Base-by-base conservation (phyloP, 1,140 invertebrate species). In the Macrotrachela quadricornifera region DNA sequence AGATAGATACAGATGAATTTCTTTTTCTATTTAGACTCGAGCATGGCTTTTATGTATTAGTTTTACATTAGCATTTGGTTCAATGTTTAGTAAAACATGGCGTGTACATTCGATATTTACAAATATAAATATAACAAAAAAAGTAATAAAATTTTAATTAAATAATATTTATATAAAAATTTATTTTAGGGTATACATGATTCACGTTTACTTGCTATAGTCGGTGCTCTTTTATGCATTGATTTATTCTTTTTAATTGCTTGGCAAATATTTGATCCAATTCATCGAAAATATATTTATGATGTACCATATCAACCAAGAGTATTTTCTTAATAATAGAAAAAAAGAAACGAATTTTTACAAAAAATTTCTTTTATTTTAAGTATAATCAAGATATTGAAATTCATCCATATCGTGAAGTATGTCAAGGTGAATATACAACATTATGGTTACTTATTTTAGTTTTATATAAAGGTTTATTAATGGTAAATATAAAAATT, bases 61-160 rank as follows among this genome's bases (percentile, higher is more conserved):
- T 1, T 99, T 99, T 71, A 94, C 90, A 0, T 72, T 97, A 11
- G 87, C 92, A 4, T 99, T 97, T 61, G 92, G 92, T 2, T 87
- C 90, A 38, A 96, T 97, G 92, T 99, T 99, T 71, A 91, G 86
- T 46, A 97, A 99, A 74, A 99, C 92, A 0, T 95, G 87, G 87
- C 72, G 90, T 17, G 90, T 96, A 0, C 88, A 95, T 68, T 88
- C 86, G 43, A 95, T 95, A 58, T 95, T 96, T 64, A 95, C 88
- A 10, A 86, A 95, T 67, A 83, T 94, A 38, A 92, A 91, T 68
- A 75, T 94, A 13, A 94, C 94, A 68, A 95, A 94, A 71, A 78
- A 77, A 69, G 76, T 76, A 59, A 63, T 58, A 50, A 13, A 30
- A 36, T 15, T n/a, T 54, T 21, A 14, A 15, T 9, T 14, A 49